phyloP scores from a whole-genome alignment of 2,888 invertebrate species.

The Nymphalis urticae region DNA sequence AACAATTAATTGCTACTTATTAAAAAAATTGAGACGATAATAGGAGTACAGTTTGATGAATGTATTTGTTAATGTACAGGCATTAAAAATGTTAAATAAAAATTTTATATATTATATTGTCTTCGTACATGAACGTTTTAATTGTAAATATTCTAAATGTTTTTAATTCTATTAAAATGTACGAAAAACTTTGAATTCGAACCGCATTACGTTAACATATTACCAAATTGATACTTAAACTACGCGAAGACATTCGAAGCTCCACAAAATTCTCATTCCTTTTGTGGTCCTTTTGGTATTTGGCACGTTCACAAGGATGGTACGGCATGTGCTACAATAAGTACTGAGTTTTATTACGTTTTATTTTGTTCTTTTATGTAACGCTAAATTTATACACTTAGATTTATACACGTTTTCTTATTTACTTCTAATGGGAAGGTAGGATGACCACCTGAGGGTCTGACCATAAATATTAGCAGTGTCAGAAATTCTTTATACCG shows the following conservation, averaged over 20 bases:
- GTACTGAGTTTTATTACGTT: constrained; percentile 5
- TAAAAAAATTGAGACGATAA: no score
- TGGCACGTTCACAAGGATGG: constrained; percentile 7
- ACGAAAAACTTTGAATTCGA: background rate
- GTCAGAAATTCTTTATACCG: no score
- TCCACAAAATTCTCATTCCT: constrained; percentile 1
- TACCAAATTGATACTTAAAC: constrained; percentile 10
- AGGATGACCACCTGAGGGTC: no score
- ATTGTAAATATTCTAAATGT: background rate
- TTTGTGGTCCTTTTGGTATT: constrained; percentile 10
- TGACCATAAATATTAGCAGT: no score
- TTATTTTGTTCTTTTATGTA: background rate
- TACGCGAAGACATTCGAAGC: constrained; percentile 5
- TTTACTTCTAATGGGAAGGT: no score
- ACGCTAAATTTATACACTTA: background rate
- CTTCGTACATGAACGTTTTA: background rate
- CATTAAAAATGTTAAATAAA: no score
- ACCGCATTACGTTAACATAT: constrained; percentile 10
- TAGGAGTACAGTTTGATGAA: no score
- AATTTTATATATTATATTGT: no score
- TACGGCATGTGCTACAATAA: constrained; percentile 8
- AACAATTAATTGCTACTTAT: no score
- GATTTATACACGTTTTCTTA: no score
- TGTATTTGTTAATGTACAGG: no score
- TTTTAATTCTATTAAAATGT: background rate